Evolutionary conservation across 2,113 vertebrate genomes (phyloP).

Genomic region (Tragelaphus buxtoni): DNA sequence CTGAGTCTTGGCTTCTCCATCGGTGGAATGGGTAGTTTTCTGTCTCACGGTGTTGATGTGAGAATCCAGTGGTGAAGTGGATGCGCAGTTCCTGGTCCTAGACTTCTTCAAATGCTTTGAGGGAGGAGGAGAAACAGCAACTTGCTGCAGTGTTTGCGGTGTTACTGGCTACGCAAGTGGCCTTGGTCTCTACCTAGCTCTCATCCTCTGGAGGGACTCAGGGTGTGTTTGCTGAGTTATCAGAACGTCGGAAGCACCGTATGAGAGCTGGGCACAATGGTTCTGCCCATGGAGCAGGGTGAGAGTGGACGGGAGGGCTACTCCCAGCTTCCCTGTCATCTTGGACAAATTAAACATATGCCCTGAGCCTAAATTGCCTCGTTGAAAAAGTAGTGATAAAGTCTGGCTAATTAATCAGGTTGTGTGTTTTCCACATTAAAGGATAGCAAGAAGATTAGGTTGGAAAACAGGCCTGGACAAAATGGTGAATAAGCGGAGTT

Average conservation of each 20-base stretch:
- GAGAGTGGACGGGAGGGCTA: not conserved
- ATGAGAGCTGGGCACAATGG: too few relatives aligned
- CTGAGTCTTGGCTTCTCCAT: not conserved
- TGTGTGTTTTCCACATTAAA: not conserved
- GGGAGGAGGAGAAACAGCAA: not conserved
- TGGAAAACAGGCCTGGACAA: not conserved
- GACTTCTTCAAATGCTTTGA: too few relatives aligned
- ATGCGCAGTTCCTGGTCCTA: not conserved
- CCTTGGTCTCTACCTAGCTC: not conserved
- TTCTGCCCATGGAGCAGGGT: not conserved
- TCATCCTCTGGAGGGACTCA: too few relatives aligned
- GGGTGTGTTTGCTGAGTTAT: not conserved
- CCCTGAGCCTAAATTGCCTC: not conserved
- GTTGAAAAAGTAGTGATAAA: not conserved
- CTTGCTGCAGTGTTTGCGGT: not conserved
- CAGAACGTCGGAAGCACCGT: accelerated
- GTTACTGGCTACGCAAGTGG: accelerated
- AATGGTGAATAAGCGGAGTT: not conserved
- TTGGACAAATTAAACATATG: not conserved
- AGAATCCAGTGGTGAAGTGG: not conserved
- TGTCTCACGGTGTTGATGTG: not conserved
- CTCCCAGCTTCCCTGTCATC: not conserved
- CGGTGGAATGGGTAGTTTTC: not conserved
- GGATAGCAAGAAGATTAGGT: not conserved
- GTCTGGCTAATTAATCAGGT: not conserved